Evolutionary conservation across 2,113 vertebrate species (phyloP), one percentile per base, ranked within the genome.

Genomic region (Vanacampus margaritifer): DNA sequence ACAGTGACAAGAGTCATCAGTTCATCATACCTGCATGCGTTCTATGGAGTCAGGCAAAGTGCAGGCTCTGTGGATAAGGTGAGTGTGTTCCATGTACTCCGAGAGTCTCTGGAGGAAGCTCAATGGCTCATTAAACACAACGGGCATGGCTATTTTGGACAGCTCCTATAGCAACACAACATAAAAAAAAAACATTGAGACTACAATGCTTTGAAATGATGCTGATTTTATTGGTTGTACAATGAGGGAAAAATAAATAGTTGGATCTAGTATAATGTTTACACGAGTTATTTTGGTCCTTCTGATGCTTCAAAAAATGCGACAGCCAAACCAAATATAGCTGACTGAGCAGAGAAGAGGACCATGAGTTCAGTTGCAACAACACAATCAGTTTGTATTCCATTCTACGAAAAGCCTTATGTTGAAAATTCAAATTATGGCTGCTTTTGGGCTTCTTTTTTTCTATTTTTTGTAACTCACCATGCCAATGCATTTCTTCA

Each of bases 111-210:
- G 97, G 0, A 99, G 94, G 83, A 99, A 99, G 89, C 97, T 99
- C 85, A 99, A 84, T 0, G 97, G 97, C 89, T 99, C 97, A 1
- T 99, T 99, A 87, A 98, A 96, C 73, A 96, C 92, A 36, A 99
- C 95, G 0, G 97, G 97, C 97, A 99, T 99, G n/a, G 97, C 95
- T 83, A 99, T 98, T 92, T 98, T 99, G 36, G 97, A 99, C 59
- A 99, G 28, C 84, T 99, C 96, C 97, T 99, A 82, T 43, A 66
- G 78, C 50, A 69, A 51, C 41, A 66, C 32, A 10, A 1, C 3
- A n/a, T 53, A 17, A 67, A 26, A 45, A 32, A 54, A 80, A 46
- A 32, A 61, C 60, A 43, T 62, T 26, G 14, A 62, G 21, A 60
- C 1, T 11, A 24, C 23, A 56, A 24, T 16, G 17, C 21, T 21